Evolutionary conservation across 2,113 vertebrate species (phyloP).

Genomic region (Cebidichthys violaceus): DNA sequence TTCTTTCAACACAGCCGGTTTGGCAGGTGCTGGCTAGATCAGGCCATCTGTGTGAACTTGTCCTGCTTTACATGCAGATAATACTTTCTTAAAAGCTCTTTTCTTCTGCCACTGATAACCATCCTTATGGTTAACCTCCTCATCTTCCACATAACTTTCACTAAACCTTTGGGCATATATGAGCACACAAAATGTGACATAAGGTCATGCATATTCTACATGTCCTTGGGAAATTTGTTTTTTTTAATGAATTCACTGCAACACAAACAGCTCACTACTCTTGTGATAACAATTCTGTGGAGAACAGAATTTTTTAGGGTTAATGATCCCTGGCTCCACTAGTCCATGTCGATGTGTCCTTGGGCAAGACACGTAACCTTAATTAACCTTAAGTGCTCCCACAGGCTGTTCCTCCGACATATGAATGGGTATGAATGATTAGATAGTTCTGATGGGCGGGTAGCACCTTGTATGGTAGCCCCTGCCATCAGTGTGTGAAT

Average conservation of each 20-base stretch:
- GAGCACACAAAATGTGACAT: background rate
- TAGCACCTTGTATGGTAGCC: too few species aligned
- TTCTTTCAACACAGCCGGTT: conserved; percentile 22
- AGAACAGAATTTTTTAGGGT: background rate
- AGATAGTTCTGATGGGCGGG: too few species aligned
- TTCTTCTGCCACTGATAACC: background rate
- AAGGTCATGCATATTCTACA: background rate
- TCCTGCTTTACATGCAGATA: conserved; percentile 10
- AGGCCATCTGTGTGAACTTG: conserved; percentile 53
- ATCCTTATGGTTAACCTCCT: background rate
- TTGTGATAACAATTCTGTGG: background rate
- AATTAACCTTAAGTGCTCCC: too few species aligned
- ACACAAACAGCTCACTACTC: background rate
- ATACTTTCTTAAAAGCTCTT: conserved; percentile 10
- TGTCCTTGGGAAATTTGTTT: too few species aligned
- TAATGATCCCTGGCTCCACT: background rate
- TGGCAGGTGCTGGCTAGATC: conserved; percentile 39
- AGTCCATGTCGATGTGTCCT: too few species aligned
- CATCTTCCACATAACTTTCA: background rate
- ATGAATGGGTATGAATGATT: too few species aligned
- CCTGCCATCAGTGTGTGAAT: too few species aligned
- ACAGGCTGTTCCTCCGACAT: too few species aligned
- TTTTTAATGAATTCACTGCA: too few species aligned
- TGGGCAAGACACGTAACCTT: too few species aligned
- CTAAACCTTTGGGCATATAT: background rate